phyloP scores from a whole-genome alignment of 2,888 invertebrate species.

The Xanthia icteritia region DNA sequence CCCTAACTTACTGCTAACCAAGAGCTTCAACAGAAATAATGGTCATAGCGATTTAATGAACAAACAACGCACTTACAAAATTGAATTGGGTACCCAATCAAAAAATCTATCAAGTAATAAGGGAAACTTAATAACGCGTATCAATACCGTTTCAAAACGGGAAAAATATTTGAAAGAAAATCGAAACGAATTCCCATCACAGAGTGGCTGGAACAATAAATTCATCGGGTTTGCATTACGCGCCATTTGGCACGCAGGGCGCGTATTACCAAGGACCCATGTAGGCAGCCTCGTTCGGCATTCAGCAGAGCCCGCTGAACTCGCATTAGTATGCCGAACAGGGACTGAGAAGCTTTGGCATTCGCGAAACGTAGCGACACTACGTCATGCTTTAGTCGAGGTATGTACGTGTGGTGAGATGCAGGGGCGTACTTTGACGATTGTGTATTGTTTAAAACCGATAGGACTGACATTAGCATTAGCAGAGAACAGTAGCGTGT shows the following conservation, averaged over 20 bases:
- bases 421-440: conserved; percentile 76
- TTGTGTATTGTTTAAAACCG: background rate
- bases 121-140: conserved; percentile 13
- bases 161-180: conserved; percentile 64
- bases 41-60: background rate
- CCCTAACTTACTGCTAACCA: background rate
- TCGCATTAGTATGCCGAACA: conserved; percentile 77
- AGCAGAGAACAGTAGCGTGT: background rate
- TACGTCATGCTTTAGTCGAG: conserved; percentile 87
- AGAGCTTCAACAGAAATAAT: background rate
- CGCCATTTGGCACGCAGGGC: conserved; percentile 68
- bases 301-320: conserved; percentile 69
- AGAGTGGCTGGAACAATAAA: conserved; percentile 74
- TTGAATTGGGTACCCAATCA: background rate
- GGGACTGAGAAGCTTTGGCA: conserved; percentile 71
- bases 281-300: conserved; percentile 76
- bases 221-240: conserved; percentile 73
- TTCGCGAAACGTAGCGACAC: conserved; percentile 83
- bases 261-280: conserved; percentile 74
- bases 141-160: conserved; percentile 56
- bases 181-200: conserved; percentile 67
- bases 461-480: background rate
- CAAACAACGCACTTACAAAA: background rate
- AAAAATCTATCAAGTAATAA: conserved; percentile 2
- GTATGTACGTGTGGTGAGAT: conserved; percentile 73